Base-by-base conservation (phyloP, 2,888 invertebrate genomes). In the Thumatha senex region DNA sequence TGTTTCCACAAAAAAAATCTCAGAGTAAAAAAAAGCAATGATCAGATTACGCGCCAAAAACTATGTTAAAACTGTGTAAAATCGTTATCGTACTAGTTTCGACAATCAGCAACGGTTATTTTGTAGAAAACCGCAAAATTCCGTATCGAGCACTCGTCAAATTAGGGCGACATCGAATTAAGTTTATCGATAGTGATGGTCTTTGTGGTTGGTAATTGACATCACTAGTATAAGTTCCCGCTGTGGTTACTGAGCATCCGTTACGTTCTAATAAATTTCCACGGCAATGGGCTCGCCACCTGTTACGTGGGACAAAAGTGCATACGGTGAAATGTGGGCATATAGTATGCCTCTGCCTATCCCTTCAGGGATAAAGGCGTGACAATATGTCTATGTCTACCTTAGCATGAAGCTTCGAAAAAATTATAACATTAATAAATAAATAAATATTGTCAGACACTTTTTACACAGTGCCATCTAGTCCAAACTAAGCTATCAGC, bases 41-140 rank as follows among this genome's bases (percentile, higher is more conserved):
- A 36, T 10, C 36, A 14, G 15, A 14, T 36, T 36, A 14, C 5
- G 14, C 4, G 2, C 24, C 14, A 7, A 39, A 39, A 36, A n/a
- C n/a, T n/a, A n/a, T n/a, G n/a, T n/a, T n/a, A 44, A 12, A 39
- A 39, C 18, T 39, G 18, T 15, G 15, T 39, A 11, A 33, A 39
- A 46, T 10, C 33, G 46, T 42, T n/a, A 40, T 24, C 34, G 50
- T 46, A 51, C 54, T 56, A 60, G 54, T 62, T 70, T 72, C 41
- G 56, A 46, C 55, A 61, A 57, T 73, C 63, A 72, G 63, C 64
- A 64, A 61, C 67, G 62, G 67, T 70, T 68, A 63, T 48, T 42
- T 48, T 50, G 67, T 46, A 76, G 77, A 57, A 58, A 51, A 69
- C 80, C 79, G 74, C 82, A 76, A 76, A 73, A 71, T 69, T 72